A percentile compares a stretch with the other conserved stretches of the same genome.
phyloP scores from a whole-genome alignment of 2,888 invertebrate species.

The Cerceris rybyensis region DNA sequence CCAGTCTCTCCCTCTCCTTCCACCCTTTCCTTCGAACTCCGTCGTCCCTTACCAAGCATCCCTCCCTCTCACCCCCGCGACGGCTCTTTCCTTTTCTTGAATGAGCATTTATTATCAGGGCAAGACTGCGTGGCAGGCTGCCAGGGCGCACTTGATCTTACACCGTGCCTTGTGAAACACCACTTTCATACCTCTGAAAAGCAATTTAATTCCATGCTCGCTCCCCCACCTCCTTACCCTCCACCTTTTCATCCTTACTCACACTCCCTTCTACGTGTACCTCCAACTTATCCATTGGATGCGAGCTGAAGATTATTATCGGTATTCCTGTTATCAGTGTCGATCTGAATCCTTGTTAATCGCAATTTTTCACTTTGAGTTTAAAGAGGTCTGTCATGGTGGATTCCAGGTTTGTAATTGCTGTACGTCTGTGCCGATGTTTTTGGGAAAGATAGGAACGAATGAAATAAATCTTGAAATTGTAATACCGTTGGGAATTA shows the following conservation, averaged over 20 bases:
- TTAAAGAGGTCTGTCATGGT: too few relatives aligned
- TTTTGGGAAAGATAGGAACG: too few relatives aligned
- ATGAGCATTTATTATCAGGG: constrained; percentile 71
- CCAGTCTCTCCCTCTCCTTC: constrained; percentile 49
- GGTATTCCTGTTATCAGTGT: too few relatives aligned
- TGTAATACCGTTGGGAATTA: too few relatives aligned
- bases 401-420: too few relatives aligned
- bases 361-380: too few relatives aligned
- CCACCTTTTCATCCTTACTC: background rate
- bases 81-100: constrained; percentile 63
- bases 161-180: constrained; percentile 69
- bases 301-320: background rate
- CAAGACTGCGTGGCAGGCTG: constrained; percentile 68
- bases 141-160: constrained; percentile 70
- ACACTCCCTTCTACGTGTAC: constrained; percentile 8
- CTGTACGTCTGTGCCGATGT: too few relatives aligned
- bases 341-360: too few relatives aligned
- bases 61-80: constrained; percentile 18
- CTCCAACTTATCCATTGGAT: constrained; percentile 17
- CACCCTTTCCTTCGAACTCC: constrained; percentile 38
- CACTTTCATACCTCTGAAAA: constrained; percentile 70
- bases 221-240: constrained; percentile 23
- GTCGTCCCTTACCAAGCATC: constrained; percentile 40
- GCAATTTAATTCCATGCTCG: constrained; percentile 70
- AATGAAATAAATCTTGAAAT: too few relatives aligned